Conservation (phyloP, 2,888 invertebrate genomes). For the Perdita meconis region DNA sequence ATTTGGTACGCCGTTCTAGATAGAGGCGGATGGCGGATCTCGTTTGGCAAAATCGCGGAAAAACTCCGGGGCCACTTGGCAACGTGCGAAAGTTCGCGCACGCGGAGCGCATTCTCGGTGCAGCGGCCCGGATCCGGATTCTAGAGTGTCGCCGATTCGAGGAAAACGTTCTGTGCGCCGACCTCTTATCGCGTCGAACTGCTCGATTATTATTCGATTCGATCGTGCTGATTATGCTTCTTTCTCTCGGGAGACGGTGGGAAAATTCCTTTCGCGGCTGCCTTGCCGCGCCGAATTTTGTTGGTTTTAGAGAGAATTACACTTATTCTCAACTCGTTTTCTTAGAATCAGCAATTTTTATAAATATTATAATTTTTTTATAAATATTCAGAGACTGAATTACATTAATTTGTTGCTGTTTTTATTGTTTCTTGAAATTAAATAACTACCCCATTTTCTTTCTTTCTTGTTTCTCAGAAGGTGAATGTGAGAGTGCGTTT, state of each 20-base stretch:
- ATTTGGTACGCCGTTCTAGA: conserved; percentile 62
- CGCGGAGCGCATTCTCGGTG: conserved; percentile 4
- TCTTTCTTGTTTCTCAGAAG: too few relatives aligned
- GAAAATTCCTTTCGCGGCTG: neutral
- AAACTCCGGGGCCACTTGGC: conserved; percentile 50
- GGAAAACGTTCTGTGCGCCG: conserved; percentile 36
- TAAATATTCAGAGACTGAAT: too few relatives aligned
- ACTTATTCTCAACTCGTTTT: too few relatives aligned
- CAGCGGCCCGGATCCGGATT: conserved; percentile 39
- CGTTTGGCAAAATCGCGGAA: conserved; percentile 67
- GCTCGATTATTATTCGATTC: neutral
- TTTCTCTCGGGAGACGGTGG: neutral
- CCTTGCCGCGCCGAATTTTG: neutral
- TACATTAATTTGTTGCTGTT: too few relatives aligned
- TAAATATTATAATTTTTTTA: too few relatives aligned
- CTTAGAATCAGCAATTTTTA: too few relatives aligned
- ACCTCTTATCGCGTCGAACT: neutral
- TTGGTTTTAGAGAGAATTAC: too few relatives aligned
- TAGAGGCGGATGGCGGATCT: conserved; percentile 58
- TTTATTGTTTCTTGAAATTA: too few relatives aligned
- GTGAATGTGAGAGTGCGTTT: too few relatives aligned
- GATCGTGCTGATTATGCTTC: neutral
- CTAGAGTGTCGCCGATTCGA: conserved; percentile 26
- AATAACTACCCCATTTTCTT: too few relatives aligned
- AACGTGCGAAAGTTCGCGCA: conserved; percentile 51